Percentiles rank a stretch among this genome's conserved stretches.
Evolutionary conservation across 2,113 vertebrate genomes (phyloP).

Genomic region (Gadus macrocephalus): DNA sequence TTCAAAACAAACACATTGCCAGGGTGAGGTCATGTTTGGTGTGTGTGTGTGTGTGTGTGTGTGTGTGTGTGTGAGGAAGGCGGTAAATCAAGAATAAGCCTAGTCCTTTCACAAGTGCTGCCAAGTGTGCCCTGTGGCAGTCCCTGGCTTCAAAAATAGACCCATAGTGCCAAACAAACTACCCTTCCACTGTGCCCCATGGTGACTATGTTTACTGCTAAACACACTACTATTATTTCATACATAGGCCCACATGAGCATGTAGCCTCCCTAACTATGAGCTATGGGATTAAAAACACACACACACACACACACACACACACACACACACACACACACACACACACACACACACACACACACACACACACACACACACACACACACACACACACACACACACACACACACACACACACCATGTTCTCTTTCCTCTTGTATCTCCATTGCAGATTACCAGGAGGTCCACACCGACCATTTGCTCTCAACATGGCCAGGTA

Average conservation of each 20-base stretch:
- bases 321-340: not conserved
- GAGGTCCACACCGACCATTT: not conserved
- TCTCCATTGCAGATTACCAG: not conserved
- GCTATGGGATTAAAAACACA: not conserved
- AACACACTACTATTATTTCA: constrained; percentile 38
- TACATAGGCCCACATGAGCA: constrained; percentile 10
- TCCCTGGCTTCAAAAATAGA: constrained; percentile 41
- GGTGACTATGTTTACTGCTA: constrained; percentile 22
- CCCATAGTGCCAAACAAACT: constrained; percentile 24
- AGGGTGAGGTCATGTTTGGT: too few relatives aligned
- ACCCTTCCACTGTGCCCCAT: constrained; percentile 1
- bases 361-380: too few relatives aligned
- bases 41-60: not conserved
- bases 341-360: too few relatives aligned
- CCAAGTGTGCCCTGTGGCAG: constrained; percentile 34
- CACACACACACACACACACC: not conserved
- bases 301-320: not conserved
- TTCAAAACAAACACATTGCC: too few relatives aligned
- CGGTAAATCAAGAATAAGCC: too few relatives aligned
- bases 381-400: not conserved
- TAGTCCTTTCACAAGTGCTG: constrained; percentile 4
- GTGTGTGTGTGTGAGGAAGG: not conserved
- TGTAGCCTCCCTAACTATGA: constrained; percentile 20
- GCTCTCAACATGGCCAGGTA: constrained; percentile 21
- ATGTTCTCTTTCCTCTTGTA: too few relatives aligned